Percentiles rank a stretch among this genome's conserved stretches.
These are phyloP conservation scores for Ctenosaura bakeri DNA, from an alignment of 2,797 vertebrate genomes.

Conservation along the genomic window DNA sequence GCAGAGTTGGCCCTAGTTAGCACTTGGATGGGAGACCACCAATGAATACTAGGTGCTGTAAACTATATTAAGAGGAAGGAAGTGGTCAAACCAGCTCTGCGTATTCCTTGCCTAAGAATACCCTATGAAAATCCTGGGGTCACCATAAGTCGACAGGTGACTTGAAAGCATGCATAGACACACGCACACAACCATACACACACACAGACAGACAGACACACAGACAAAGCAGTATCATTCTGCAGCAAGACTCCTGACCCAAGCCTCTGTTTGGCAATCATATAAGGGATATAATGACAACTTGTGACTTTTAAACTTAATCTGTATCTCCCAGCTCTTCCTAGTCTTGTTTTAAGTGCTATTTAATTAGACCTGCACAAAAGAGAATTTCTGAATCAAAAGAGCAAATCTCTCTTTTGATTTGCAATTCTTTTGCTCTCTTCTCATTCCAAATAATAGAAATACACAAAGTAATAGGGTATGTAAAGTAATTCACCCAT, in stretches of 20 bases:
- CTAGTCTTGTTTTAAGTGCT: slow-evolving; percentile 64
- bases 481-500: slow-evolving; percentile 73
- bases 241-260: neutral
- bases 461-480: slow-evolving; percentile 74
- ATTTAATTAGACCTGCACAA: slow-evolving; percentile 76
- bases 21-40: too few species aligned
- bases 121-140: too few species aligned
- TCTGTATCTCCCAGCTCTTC: slow-evolving; percentile 21
- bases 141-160: too few species aligned
- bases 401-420: slow-evolving; percentile 75
- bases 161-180: too few species aligned
- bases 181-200: neutral
- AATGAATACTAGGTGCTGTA: too few species aligned
- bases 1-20: too few species aligned
- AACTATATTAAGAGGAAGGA: too few species aligned
- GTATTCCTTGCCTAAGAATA: too few species aligned
- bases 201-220: too few species aligned
- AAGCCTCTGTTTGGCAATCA: slow-evolving; percentile 16
- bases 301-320: slow-evolving; percentile 56
- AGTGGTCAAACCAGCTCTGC: too few species aligned
- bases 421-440: slow-evolving; percentile 73
- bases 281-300: slow-evolving; percentile 56
- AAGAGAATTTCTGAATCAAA: slow-evolving; percentile 75
- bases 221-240: neutral
- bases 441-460: slow-evolving; percentile 73